These are phyloP conservation scores for Drosophila biarmipes DNA, from an alignment of 1,140 invertebrate species.

Conservation along the genomic window DNA sequence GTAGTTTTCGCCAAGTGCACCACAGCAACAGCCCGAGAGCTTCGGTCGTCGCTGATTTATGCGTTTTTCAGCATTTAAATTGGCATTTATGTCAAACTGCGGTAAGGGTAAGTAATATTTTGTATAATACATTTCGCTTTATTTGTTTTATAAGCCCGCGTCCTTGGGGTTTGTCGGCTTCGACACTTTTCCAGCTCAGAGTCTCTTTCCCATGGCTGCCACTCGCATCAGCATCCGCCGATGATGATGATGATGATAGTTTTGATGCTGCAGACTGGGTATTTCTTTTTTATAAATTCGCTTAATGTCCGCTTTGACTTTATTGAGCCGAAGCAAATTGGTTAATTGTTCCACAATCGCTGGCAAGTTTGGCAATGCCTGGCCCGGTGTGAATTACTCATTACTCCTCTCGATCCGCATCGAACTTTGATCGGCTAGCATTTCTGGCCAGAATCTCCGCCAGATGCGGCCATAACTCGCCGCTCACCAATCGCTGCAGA, in stretches of 20 bases:
- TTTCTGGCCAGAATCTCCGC: slow-evolving; percentile 32
- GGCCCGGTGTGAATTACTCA: slow-evolving; percentile 1
- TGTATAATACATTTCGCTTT: slow-evolving; percentile 77
- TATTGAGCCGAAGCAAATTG: slow-evolving; percentile 60
- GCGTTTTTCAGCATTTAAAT: slow-evolving; percentile 82
- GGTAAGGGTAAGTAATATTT: slow-evolving; percentile 80
- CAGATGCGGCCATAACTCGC: slow-evolving; percentile 14
- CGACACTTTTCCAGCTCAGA: slow-evolving; percentile 70
- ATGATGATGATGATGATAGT: slow-evolving; percentile 39
- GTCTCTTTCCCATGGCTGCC: slow-evolving; percentile 64
- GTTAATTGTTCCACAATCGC: slow-evolving; percentile 60
- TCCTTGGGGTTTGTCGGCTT: slow-evolving; percentile 63
- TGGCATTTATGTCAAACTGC: slow-evolving; percentile 80
- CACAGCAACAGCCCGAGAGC: background rate
- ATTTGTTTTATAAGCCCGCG: slow-evolving; percentile 72
- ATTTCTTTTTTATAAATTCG: slow-evolving; percentile 22
- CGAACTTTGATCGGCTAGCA: slow-evolving; percentile 37
- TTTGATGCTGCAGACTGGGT: slow-evolving; percentile 2
- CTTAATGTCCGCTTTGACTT: slow-evolving; percentile 32
- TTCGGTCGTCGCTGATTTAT: slow-evolving; percentile 68
- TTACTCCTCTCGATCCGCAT: slow-evolving; percentile 6
- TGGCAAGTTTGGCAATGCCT: slow-evolving; percentile 16
- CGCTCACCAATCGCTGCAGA: slow-evolving; percentile 33
- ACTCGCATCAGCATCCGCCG: slow-evolving; percentile 15
- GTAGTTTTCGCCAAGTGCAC: background rate